Evolutionary conservation across 2,888 invertebrate species (phyloP), one percentile per base, ranked within the genome.

Genomic region (Gymnoscelis rufifasciata): DNA sequence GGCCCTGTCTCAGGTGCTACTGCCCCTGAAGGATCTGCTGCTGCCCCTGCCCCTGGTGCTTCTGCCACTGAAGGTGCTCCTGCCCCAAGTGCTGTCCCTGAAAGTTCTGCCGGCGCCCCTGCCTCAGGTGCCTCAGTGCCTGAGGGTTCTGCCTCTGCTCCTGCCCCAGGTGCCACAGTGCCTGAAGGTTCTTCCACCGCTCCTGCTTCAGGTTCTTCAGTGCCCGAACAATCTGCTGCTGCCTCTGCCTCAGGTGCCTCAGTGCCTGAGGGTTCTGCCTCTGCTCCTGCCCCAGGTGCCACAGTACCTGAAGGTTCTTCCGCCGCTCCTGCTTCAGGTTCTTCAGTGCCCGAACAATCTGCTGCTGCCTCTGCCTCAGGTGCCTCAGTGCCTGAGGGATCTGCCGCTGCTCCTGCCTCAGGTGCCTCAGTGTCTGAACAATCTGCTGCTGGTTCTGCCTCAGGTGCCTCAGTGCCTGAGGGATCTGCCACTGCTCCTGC

Each of bases 201-300:
- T n/a, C 13, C 38, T 23, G 14, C 40, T n/a, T 12, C 43, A 29
- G 27, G 19, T 1, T 5, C 2, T 19, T 8, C 26, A 5, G 19
- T 33, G 7, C 26, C 35, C 7, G 47, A 43, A 7, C 28, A 33
- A 1, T 42, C 50, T 13, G 39, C 39, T 6, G 15, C 38, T 24
- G 38, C 24, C 28, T 12, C 36, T 13, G 13, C 13, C 2, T 28
- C 23, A 11, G 30, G 26, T 39, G 13, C 41, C 7, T 1, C 19
- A 11, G 15, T 4, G 6, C 1, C 36, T 4, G 36, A 14, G 8
- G 15, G 8, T 7, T 0, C 39, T 33, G 28, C 38, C 10, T 1
- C 38, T 23, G 29, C 12, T 11, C 10, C 31, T 11, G 30, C 6
- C 10, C 4, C 41, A 28, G 39, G 29, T 10, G 8, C 36, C 24